Evolutionary conservation across 1,140 invertebrate genomes (phyloP), one percentile per base, ranked within the genome.

Genomic region (Trachymyrmex septentrionalis): DNA sequence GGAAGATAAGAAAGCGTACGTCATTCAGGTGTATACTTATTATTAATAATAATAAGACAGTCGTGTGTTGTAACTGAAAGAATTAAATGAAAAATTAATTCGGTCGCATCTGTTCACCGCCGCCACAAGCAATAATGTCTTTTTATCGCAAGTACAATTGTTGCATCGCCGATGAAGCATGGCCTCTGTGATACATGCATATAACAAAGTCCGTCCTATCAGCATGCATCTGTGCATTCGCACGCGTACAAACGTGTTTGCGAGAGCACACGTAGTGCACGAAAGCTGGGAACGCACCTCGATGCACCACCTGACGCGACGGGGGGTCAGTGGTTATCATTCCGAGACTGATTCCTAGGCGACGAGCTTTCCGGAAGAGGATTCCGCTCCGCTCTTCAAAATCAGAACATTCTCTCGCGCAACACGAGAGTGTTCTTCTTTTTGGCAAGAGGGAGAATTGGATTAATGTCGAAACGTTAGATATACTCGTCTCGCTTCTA

Each of bases 251-350:
- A 61, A 76, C 86, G 59, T 75, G 84, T 88, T 91, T 86, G 76
- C 59, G 88, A 80, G 75, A 87, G 78, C 63, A 50, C 67, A 57
- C 78, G 73, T 90, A 90, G 88, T 86, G 48, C 90, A 88, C 85
- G 88, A 90, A 87, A 92, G 86, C 86, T 88, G 88, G 90, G 91
- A 92, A 92, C 88, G 92, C 88, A 87, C 85, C 86, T 87, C 75
- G 88, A 72, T 87, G 77, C 81, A 90, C 88, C 92, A 90, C 91
- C 91, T 91, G 91, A 88, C 91, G 85, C 91, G 81, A 91, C 92
- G 86, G 91, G 92, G 89, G 94, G 91, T 84, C 93, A 93, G 93
- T 89, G 93, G 89, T 86, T 92, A 89, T 93, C 92, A 93, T 75
- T 12, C 50, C 59, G 21, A n/a, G 12, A n/a, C 27, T 19, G 21